phyloP scores from a whole-genome alignment of 2,113 vertebrate species.

The Mobula birostris region DNA sequence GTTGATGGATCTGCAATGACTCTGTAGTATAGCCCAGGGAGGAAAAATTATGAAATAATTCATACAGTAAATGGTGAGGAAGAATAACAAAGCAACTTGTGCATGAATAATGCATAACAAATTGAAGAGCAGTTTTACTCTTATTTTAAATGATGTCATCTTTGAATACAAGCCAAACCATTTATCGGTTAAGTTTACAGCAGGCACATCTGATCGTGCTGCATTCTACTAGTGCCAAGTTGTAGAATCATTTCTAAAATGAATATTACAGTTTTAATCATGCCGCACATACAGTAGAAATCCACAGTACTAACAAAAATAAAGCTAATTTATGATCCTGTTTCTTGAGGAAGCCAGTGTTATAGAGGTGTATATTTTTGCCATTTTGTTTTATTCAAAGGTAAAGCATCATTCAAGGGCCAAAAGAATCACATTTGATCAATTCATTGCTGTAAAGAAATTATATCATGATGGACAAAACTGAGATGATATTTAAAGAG shows the following conservation, averaged over 20 bases:
- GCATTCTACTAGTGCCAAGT: constrained; percentile 42
- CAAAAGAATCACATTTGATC: not conserved
- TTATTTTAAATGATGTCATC: constrained; percentile 77
- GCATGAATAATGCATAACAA: constrained; percentile 77
- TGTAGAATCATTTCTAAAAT: not conserved
- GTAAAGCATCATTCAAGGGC: not conserved
- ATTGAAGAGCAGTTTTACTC: constrained; percentile 74
- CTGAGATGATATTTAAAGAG: not conserved
- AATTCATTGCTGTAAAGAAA: not conserved
- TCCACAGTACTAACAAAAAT: not conserved
- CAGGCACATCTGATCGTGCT: constrained; percentile 73
- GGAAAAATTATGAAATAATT: constrained; percentile 56
- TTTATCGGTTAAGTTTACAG: constrained; percentile 70
- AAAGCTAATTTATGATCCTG: not conserved
- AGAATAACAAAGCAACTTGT: constrained; percentile 58
- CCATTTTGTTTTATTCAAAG: constrained; percentile 13
- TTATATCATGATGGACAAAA: not conserved
- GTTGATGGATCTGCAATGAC: constrained; percentile 27
- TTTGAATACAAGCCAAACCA: constrained; percentile 81
- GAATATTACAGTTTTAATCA: not conserved
- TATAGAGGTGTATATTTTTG: not conserved
- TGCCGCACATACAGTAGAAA: not conserved
- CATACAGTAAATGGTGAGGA: constrained; percentile 56
- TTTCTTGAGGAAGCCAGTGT: not conserved
- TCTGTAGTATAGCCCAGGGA: constrained; percentile 24